Conservation (phyloP, 2,797 vertebrate species). For the Mustela erminea region DNA sequence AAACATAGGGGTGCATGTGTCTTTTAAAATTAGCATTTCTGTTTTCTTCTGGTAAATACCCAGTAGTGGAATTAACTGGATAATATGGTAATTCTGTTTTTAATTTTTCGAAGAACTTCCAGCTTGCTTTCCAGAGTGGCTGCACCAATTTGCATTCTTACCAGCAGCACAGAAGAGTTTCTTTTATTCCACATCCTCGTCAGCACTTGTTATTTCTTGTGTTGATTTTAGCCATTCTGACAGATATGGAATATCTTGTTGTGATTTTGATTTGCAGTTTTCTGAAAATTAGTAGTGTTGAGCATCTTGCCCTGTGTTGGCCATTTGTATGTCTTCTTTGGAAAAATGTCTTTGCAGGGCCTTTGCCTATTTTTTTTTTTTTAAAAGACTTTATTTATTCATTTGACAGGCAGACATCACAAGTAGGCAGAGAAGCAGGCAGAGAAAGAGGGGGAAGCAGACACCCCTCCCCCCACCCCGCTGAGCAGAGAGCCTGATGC, state of each 20-base stretch:
- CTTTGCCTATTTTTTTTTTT: background rate
- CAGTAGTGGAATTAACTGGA: background rate
- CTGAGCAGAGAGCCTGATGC: no score
- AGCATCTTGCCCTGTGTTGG: background rate
- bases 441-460: no score
- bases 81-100: background rate
- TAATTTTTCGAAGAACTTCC: background rate
- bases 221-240: background rate
- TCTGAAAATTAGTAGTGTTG: background rate
- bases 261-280: background rate
- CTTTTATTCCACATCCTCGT: background rate
- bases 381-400: no score
- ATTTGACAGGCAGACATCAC: no score
- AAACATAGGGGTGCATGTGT: background rate
- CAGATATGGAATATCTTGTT: background rate
- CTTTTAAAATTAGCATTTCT: background rate
- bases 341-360: background rate
- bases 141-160: background rate
- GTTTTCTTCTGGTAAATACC: background rate
- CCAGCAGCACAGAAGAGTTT: background rate
- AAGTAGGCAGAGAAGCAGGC: no score
- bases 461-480: no score
- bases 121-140: background rate
- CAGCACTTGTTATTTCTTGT: background rate
- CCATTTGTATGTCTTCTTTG: background rate